Evolutionary conservation across 2,888 invertebrate species (phyloP), one percentile per base, ranked within the genome.

Genomic region (Selenia dentaria): DNA sequence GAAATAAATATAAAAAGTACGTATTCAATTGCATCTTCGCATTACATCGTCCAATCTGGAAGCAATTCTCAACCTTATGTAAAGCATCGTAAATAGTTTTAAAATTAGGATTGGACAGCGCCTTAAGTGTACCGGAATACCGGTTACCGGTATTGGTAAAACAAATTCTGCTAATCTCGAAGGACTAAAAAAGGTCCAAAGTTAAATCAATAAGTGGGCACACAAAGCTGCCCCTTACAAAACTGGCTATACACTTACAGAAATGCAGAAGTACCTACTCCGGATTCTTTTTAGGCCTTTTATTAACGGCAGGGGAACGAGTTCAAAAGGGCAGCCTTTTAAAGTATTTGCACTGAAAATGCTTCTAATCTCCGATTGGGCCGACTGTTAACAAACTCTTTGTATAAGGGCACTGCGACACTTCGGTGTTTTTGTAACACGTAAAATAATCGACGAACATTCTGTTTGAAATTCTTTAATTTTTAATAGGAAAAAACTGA

Each of bases 311-410:
- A 13, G 29, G 31, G 42, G 42, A 36, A 25, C 18, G 24, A 43
- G 29, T 31, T 36, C 24, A 43, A 42, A 39, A 31, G 42, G 36
- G n/a, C 25, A 29, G 31, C 2, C 35, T 24, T 27, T 43, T 43
- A 36, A 32, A 32, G 37, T 44, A 26, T 44, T 44, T 44, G 43
- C 27, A 26, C 26, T 36, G 36, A 3, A 37, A 44, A 32, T 26
- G 43, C 32, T 27, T 32, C 43, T 44, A 44, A 44, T 44, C 43
- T 44, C 32, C 36, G 32, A 44, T 44, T 32, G 43, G 37, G 12
- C 29, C 24, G 18, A 22, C 32, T 44, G 31, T 32, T 44, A 43
- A 37, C 43, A 44, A 27, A 44, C 32, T 22, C 18, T 42, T 20
- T 10, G 9, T 2, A 1, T 35, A 25, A 35, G 12, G 42, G 25